These are phyloP conservation scores for Aplocera efformata DNA, from an alignment of 2,888 invertebrate genomes.

Conservation along the genomic window DNA sequence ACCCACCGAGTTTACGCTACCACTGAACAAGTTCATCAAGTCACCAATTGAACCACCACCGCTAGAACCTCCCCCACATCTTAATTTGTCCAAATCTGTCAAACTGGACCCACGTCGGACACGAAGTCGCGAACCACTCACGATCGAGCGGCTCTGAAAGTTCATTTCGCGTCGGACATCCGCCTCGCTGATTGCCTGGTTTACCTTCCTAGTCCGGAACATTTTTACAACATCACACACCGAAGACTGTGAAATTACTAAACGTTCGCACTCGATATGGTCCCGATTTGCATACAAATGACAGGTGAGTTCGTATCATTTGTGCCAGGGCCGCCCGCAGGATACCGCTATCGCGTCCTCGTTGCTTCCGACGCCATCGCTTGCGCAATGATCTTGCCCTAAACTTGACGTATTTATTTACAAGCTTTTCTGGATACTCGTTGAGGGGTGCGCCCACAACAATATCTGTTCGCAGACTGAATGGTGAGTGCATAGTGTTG, in stretches of 20 bases:
- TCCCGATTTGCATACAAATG: slow-evolving; percentile 69
- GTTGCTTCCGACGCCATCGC: slow-evolving; percentile 65
- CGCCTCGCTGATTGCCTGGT: slow-evolving; percentile 68
- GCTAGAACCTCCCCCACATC: slow-evolving; percentile 66
- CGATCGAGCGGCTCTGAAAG: slow-evolving; percentile 67
- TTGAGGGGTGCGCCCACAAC: slow-evolving; percentile 61
- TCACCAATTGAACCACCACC: slow-evolving; percentile 86
- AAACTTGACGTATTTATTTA: slow-evolving; percentile 37
- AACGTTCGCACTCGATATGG: slow-evolving; percentile 52
- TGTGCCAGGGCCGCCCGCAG: slow-evolving; percentile 78
- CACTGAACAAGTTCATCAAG: slow-evolving; percentile 89
- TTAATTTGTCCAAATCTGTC: slow-evolving; percentile 85
- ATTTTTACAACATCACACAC: slow-evolving; percentile 51
- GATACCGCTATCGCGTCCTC: slow-evolving; percentile 69
- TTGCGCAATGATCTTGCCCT: slow-evolving; percentile 54
- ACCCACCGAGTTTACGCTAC: slow-evolving; percentile 85
- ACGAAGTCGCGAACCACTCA: slow-evolving; percentile 75
- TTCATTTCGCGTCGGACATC: slow-evolving; percentile 78
- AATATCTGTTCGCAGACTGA: slow-evolving; percentile 67
- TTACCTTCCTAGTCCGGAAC: slow-evolving; percentile 60
- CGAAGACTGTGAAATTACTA: slow-evolving; percentile 50
- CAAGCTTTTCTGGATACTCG: slow-evolving; percentile 38
- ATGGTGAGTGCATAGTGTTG: slow-evolving; percentile 52
- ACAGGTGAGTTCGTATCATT: slow-evolving; percentile 67
- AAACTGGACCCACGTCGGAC: slow-evolving; percentile 86